Evolutionary conservation across 2,797 vertebrate species (phyloP), one percentile per base, ranked within the genome.

Genomic region (Gadopsis marmoratus): DNA sequence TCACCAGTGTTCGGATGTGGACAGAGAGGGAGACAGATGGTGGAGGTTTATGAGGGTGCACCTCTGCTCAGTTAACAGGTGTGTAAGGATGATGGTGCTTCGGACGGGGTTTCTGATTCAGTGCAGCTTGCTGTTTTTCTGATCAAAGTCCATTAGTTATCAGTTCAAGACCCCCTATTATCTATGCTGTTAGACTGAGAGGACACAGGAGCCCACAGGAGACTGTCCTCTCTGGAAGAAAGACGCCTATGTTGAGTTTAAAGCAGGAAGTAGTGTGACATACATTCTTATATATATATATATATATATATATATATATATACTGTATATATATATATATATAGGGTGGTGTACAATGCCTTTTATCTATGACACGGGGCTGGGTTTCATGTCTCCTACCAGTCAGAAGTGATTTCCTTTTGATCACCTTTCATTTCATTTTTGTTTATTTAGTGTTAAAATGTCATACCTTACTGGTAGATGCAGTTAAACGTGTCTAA

Each of bases 31-130:
- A 43, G 37, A 3, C 17, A 47, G 33, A 37, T 21, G 47, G 41
- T 0, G 31, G 16, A 13, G 9, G 5, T 56, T 53, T 33, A 50
- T 64, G 7, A n/a, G 58, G 13, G 48, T 10, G 26, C 23, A 31
- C 4, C n/a, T 19, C 6, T 35, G 43, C 43, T 87, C 71, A 84
- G 74, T 78, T 92, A 86, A 89, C 86, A 86, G 85, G 89, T 89
- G 86, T 79, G 78, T 78, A 67, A 71, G 62, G 50, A 8, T 26
- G 16, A 31, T 39, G 70, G 45, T 33, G 29, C 13, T 17, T n/a
- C 43, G 26, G 10, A 50, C 11, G 2, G 14, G 45, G n/a, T 19
- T 43, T 51, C 33, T 63, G 47, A 16, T 62, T 31, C 4, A 33
- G 7, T n/a, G 29, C 55, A 37, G 14, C 56, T 43, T 77, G n/a